Evolutionary conservation across 2,797 vertebrate species (phyloP).

Genomic region (Xenops minutus): DNA sequence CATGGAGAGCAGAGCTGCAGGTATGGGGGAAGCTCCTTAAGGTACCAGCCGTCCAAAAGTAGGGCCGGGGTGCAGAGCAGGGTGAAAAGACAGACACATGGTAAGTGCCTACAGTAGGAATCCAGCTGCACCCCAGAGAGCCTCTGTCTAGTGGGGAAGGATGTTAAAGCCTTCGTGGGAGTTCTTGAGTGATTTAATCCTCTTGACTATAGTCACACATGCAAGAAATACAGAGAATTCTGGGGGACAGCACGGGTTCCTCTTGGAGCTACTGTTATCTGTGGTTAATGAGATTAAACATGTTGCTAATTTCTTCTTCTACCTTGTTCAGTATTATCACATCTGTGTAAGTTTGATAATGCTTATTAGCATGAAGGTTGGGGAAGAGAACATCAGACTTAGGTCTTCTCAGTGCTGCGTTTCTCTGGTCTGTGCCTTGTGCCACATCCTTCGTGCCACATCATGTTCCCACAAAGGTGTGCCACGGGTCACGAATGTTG

Average conservation of each 20-base stretch:
- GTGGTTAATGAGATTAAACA: constrained; percentile 7
- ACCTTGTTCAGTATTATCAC: neutral
- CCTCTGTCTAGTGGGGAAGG: neutral
- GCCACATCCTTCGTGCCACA: neutral
- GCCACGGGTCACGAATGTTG: neutral
- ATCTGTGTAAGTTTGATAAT: neutral
- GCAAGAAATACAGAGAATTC: neutral
- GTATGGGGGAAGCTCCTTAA: neutral
- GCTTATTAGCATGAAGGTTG: neutral
- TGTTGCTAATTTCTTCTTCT: neutral
- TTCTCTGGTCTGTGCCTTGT: neutral
- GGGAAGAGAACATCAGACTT: neutral
- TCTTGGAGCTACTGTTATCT: neutral
- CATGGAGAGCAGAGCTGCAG: accelerated
- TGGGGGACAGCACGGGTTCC: neutral
- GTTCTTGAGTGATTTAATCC: neutral
- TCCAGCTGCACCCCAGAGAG: neutral
- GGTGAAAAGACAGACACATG: neutral
- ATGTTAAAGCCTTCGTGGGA: neutral
- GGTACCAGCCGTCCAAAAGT: neutral
- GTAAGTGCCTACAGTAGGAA: neutral
- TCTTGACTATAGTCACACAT: neutral
- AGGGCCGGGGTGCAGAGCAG: neutral
- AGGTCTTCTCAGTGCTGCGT: neutral
- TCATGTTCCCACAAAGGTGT: neutral